phyloP scores from a whole-genome alignment of 2,888 invertebrate genomes.

The Trissoscelio sp. region DNA sequence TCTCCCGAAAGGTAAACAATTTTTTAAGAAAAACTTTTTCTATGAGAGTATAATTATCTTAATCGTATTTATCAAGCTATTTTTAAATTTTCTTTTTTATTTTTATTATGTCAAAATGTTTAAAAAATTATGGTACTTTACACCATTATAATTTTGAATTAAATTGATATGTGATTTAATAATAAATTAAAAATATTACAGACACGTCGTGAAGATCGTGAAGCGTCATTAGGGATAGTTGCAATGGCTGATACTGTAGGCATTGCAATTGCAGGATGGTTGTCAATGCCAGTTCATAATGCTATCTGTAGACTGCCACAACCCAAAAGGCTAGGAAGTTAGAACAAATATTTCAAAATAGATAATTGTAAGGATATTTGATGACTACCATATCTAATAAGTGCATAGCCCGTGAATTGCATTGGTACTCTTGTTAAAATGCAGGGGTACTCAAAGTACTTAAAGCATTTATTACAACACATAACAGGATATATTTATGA shows the following conservation, averaged over 20 bases:
- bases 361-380: constrained; percentile 34
- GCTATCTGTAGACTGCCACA: constrained; percentile 87
- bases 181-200: too few relatives aligned
- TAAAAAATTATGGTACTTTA: too few relatives aligned
- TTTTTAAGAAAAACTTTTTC: background rate
- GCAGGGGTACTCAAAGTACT: constrained; percentile 52
- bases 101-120: too few relatives aligned
- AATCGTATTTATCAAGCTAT: too few relatives aligned
- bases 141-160: too few relatives aligned
- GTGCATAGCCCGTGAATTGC: constrained; percentile 3
- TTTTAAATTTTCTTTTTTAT: background rate
- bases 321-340: constrained; percentile 74
- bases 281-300: constrained; percentile 91
- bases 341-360: constrained; percentile 14
- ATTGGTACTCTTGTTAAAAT: constrained; percentile 20
- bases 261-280: constrained; percentile 89
- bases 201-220: constrained; percentile 84
- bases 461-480: constrained; percentile 53
- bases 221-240: constrained; percentile 90
- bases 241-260: constrained; percentile 91
- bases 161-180: too few relatives aligned
- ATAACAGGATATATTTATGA: constrained; percentile 28
- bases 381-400: background rate
- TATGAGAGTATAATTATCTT: background rate
- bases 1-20: constrained; percentile 86